phyloP scores from a whole-genome alignment of 1,140 invertebrate genomes.

The Phymorhynchus buccinoides region DNA sequence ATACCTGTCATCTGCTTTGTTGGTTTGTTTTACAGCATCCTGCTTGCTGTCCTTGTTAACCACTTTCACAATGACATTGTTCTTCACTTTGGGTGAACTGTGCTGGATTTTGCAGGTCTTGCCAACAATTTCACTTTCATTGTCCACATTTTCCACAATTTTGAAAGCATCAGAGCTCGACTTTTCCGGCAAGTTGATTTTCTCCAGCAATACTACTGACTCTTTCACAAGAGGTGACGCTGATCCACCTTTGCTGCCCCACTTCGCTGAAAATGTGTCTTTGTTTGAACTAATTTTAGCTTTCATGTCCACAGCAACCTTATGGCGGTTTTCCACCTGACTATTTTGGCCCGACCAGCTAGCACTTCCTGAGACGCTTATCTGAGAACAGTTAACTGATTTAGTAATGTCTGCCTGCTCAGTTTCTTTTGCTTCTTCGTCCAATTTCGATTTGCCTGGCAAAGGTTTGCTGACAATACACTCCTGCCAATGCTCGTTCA shows the following conservation, averaged over 20 bases:
- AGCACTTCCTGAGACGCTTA: neutral
- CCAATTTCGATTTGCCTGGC: neutral
- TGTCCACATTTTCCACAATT: slow-evolving; percentile 3
- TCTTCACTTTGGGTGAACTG: neutral
- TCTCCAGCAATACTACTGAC: slow-evolving; percentile 28
- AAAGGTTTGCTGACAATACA: slow-evolving; percentile 41
- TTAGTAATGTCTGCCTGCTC: neutral
- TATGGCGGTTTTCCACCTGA: neutral
- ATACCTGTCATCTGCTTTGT: neutral
- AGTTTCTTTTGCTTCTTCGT: neutral
- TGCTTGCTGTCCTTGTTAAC: neutral
- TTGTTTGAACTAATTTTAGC: neutral
- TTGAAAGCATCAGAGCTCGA: neutral
- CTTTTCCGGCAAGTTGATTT: slow-evolving; percentile 3
- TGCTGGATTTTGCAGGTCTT: neutral
- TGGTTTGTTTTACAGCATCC: neutral
- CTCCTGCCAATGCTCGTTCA: slow-evolving; percentile 43
- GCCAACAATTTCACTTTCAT: neutral
- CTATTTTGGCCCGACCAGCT: neutral
- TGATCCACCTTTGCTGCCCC: neutral
- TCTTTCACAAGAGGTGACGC: slow-evolving; percentile 12
- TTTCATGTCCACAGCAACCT: neutral
- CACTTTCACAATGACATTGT: neutral
- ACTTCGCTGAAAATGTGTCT: neutral
- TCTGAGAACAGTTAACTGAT: neutral